Evolutionary conservation across 2,888 invertebrate species (phyloP).

Genomic region (Argyra leucocephala): DNA sequence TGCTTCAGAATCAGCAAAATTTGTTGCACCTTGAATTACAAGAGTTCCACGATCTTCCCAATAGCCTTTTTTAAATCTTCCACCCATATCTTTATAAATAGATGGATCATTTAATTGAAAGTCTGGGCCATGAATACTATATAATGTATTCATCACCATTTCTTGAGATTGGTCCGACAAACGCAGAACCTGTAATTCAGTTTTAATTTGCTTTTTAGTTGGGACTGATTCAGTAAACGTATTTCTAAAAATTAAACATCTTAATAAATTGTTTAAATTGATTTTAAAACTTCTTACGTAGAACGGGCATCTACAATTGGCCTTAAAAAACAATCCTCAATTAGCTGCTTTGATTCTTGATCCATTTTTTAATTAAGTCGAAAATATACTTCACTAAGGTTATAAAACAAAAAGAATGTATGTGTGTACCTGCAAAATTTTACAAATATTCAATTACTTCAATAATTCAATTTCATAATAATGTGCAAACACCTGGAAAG

Average conservation of each 20-base stretch:
- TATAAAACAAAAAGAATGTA: no score
- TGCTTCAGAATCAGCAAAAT: conserved; percentile 53
- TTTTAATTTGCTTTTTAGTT: conserved; percentile 52
- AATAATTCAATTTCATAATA: no score
- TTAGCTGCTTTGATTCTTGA: conserved; percentile 48
- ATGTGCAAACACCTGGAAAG: no score
- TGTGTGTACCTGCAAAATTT: no score
- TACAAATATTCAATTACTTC: no score
- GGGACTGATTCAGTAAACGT: conserved; percentile 42
- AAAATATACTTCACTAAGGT: no score
- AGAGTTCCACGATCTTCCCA: conserved; percentile 71
- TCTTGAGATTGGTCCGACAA: conserved; percentile 61
- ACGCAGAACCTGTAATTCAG: conserved; percentile 64
- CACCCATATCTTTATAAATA: conserved; percentile 57
- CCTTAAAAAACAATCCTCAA: conserved; percentile 56
- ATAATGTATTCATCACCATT: conserved; percentile 62
- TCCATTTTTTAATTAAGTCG: conserved; percentile 44
- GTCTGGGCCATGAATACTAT: conserved; percentile 64
- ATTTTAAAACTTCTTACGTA: conserved; percentile 32
- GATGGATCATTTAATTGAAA: conserved; percentile 50
- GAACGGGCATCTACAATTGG: conserved; percentile 54
- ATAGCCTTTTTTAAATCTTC: conserved; percentile 58
- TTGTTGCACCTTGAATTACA: conserved; percentile 52
- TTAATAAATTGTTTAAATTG: neutral
- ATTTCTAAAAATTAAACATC: conserved; percentile 29